Evolutionary conservation across 2,888 invertebrate genomes (phyloP), one percentile per base, ranked within the genome.

Genomic region (Tillus elongatus): DNA sequence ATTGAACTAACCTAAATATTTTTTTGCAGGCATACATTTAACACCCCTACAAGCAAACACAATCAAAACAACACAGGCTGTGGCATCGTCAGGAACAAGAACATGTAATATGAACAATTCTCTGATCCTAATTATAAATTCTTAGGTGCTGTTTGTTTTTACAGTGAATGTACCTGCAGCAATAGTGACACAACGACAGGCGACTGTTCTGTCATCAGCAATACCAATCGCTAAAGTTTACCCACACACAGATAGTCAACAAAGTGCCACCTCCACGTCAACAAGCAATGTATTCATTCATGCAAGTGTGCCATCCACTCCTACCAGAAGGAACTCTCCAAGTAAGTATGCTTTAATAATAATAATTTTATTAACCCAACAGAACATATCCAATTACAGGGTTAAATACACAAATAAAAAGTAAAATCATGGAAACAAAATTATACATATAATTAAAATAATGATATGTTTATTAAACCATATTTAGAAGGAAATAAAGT

Each of bases 201-300:
- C 54, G 10, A 57, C 60, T 4, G 58, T 58, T 19, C 52, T 62
- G 13, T 50, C 63, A 4, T 64, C 64, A 49, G 50, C 63, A 29
- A 61, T 65, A 44, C 62, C 65, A 3, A 60, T 66, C 38, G 61
- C 61, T 30, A 66, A 63, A 49, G 65, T 64, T 9, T 64, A 60
- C 47, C 55, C 63, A 4, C 53, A 52, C 37, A 49, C 46, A 6
- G 63, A 61, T 14, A 56, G 49, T 37, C 57, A 53, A 39, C 56
- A 53, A 24, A 48, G 50, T n/a, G 45, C 55, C 19, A n/a, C n/a
- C n/a, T n/a, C n/a, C n/a, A n/a, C n/a, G n/a, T 46, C 54, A 4
- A 41, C 54, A 16, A 47, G 62, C 3, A 64, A 57, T 47, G 60
- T 65, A 15, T 64, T 56, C 41, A 63, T 66, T 33, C 64, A 64